Evolutionary conservation across 2,113 vertebrate species (phyloP).

Genomic region (Macquaria ambigua): DNA sequence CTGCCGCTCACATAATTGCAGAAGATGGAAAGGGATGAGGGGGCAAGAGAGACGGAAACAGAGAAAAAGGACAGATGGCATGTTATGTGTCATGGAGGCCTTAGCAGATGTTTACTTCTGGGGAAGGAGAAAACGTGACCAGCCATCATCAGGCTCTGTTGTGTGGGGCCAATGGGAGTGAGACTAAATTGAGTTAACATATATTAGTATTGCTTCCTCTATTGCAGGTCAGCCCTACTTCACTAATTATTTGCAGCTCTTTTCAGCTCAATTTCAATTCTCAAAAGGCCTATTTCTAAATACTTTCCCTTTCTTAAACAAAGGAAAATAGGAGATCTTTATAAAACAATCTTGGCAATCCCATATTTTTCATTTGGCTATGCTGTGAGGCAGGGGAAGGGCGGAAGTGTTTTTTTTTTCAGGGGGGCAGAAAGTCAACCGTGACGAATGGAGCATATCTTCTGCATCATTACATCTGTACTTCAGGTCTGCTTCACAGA

Average conservation of each 20-base stretch:
- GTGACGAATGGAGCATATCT: slow-evolving; percentile 56
- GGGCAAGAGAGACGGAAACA: slow-evolving; percentile 13
- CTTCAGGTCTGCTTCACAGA: slow-evolving; percentile 68
- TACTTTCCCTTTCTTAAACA: slow-evolving; percentile 22
- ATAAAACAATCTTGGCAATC: slow-evolving; percentile 36
- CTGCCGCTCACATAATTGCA: slow-evolving; percentile 47
- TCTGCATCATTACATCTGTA: slow-evolving; percentile 70
- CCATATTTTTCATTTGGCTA: slow-evolving; percentile 17
- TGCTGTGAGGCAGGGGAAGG: slow-evolving; percentile 7
- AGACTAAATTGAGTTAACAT: slow-evolving; percentile 72
- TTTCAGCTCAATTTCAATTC: slow-evolving; percentile 39
- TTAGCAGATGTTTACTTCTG: slow-evolving; percentile 78
- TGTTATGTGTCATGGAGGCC: slow-evolving; percentile 60
- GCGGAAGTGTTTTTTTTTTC: not conserved
- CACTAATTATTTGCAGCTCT: slow-evolving; percentile 50
- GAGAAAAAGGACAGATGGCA: slow-evolving; percentile 69
- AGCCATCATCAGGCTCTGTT: slow-evolving; percentile 60
- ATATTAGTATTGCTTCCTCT: slow-evolving; percentile 67
- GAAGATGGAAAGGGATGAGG: slow-evolving; percentile 41
- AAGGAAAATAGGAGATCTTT: slow-evolving; percentile 11
- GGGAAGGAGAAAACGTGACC: slow-evolving; percentile 66
- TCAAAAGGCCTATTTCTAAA: slow-evolving; percentile 38
- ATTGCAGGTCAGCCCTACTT: slow-evolving; percentile 38
- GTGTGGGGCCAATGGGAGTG: slow-evolving; percentile 49
- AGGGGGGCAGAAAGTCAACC: slow-evolving; percentile 56